Evolutionary conservation across 2,888 invertebrate species (phyloP), one percentile per base, ranked within the genome.

Genomic region (Cacoxenus indagator): DNA sequence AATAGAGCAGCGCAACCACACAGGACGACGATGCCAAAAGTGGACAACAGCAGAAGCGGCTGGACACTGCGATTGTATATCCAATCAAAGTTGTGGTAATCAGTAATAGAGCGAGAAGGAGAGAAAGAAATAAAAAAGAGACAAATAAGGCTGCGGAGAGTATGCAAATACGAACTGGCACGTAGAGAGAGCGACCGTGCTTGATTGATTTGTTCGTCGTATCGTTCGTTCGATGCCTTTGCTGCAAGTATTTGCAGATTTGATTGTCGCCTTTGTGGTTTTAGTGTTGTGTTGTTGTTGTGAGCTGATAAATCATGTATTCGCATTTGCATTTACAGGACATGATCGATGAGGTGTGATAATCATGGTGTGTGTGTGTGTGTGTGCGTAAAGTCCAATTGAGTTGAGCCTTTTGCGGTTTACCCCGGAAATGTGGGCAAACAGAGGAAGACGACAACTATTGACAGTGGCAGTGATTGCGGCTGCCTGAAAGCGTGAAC

Each of bases 271-370:
- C 70, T 66, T 64, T 75, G 70, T 80, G n/a, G 19, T 2, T 37
- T 4, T 37, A 1, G 5, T 31, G 31, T 31, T 8, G 37, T 19
- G 66, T 43, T 59, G 70, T 26, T 29, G 17, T 19, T 5, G 27
- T 14, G 79, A 79, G 80, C 79, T 79, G 83, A 80, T 80, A 80
- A 80, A 80, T 80, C 76, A 80, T 80, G 81, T 82, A 80, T 73
- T 79, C 11, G 80, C 76, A 77, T 78, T 83, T 81, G 76, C 74
- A 8, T 37, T 37, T 31, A 17, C 48, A 48, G 79, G 67, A 73
- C 54, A 64, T n/a, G 66, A 64, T 68, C 66, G 43, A 59, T 24
- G 64, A 69, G 67, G 51, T 24, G 17, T 55, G 43, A 27, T 48
- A 27, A 45, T 6, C 11, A n/a, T 14, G 43, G 27, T 19, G 54